A percentile compares a stretch with the other conserved stretches of the same genome.
These are phyloP conservation scores for Nemopilema nomurai DNA, from an alignment of 30 jellyfish, hydroid and myxozoan genomes.

Conservation along the genomic window DNA sequence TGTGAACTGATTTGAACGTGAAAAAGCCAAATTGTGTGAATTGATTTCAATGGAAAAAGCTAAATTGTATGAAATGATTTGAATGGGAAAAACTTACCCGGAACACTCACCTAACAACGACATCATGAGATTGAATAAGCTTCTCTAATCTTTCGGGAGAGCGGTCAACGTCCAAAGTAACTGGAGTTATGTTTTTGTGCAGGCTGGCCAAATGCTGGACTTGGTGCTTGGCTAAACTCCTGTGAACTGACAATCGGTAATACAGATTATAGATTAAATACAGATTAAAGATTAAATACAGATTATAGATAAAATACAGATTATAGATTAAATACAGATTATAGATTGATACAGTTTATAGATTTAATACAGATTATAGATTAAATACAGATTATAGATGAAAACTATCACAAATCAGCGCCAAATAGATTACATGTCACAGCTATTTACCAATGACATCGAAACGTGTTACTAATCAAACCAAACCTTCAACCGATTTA, in stretches of 20 bases:
- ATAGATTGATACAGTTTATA: no score
- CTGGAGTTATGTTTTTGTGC: constrained; percentile 58
- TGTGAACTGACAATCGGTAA: neutral
- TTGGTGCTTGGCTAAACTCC: constrained; percentile 27
- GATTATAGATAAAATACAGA: no score
- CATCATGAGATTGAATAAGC: constrained; percentile 59
- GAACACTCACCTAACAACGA: constrained; percentile 59
- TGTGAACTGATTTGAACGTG: no score
- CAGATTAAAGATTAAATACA: no score
- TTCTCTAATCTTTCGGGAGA: constrained; percentile 46
- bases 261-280: no score
- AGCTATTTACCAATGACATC: neutral
- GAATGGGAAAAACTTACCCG: no score
- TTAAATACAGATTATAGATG: neutral
- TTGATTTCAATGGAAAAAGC: neutral
- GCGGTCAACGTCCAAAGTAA: constrained; percentile 55
- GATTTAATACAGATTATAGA: no score
- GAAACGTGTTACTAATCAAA: no score
- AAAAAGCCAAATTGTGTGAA: no score
- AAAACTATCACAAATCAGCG: neutral
- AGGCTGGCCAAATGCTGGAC: constrained; percentile 51
- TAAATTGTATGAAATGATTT: neutral
- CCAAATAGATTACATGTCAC: neutral
- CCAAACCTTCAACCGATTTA: no score
- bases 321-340: no score